Base-by-base conservation (phyloP, 1,140 invertebrate species). In the Anthonomus grandis region DNA sequence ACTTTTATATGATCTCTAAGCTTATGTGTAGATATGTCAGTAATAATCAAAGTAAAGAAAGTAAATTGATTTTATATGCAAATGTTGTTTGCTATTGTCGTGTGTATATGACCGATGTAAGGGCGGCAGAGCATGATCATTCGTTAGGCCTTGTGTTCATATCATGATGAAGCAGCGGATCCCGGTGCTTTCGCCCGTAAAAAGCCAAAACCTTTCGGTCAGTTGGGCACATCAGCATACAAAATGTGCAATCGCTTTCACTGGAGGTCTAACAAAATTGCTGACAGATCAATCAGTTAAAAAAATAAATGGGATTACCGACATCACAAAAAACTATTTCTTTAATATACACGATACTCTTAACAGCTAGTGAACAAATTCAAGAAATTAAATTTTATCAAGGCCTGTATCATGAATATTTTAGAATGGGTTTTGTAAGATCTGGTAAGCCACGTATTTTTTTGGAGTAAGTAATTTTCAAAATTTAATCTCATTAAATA, bases 31-130 rank as follows among this genome's bases (percentile, higher is more conserved):
- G n/a, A n/a, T n/a, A n/a, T n/a, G n/a, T n/a, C n/a, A n/a, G n/a
- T n/a, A n/a, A n/a, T n/a, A n/a, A 41, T 41, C 38, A 17, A 41
- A 27, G 25, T 18, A 17, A 31, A 25, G 8, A 25, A 42, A 47
- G 45, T 13, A 45, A 45, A 45, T 45, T 24, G 55, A 58, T 62
- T 62, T 62, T 24, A 55, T 58, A 62, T 62, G 57, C 60, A 62
- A 62, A 62, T 62, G 45, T 6, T 57, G 55, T 58, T 58, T 58
- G 42, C 47, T 25, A 34, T 31, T 8, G n/a, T n/a, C n/a, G n/a
- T n/a, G n/a, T n/a, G n/a, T 45, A 25, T 52, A 58, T 58, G 56
- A 45, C 21, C 37, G 44, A 13, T 23, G 31, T 22, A 41, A 37
- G 39, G 56, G 49, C 36, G 47, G n/a, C n/a, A n/a, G n/a, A n/a